Evolutionary conservation across 2,113 vertebrate genomes (phyloP).

Genomic region (Bubalus kerabau): DNA sequence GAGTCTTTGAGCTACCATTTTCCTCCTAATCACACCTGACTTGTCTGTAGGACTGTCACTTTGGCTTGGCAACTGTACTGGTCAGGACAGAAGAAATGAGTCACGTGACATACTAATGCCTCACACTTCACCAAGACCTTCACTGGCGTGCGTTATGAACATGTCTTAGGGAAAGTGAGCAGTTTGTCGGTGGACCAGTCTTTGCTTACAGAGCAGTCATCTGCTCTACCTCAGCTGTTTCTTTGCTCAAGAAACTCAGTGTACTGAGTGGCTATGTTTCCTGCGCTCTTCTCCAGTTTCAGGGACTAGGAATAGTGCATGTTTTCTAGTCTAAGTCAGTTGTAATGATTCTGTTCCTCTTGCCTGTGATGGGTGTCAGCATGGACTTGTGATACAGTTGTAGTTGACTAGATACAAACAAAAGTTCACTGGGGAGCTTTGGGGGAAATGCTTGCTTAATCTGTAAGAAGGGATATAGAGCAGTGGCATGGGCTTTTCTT

Average conservation of each 20-base stretch:
- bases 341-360: not conserved
- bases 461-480: not conserved
- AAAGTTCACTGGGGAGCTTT: not conserved
- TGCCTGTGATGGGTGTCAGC: not conserved
- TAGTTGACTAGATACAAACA: not conserved
- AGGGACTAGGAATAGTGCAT: fast-evolving
- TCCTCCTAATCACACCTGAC: not conserved
- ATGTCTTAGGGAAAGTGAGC: not conserved
- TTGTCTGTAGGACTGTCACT: not conserved
- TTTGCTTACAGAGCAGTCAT: not conserved
- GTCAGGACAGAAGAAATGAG: not conserved
- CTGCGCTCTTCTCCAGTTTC: not conserved
- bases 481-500: not conserved
- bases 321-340: not conserved
- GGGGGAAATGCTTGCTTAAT: not conserved
- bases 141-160: not conserved
- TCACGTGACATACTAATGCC: not conserved
- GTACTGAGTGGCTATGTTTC: not conserved
- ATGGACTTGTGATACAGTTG: not conserved
- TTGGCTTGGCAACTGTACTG: not conserved
- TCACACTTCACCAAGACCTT: not conserved
- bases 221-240: not conserved
- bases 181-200: not conserved
- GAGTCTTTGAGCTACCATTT: not conserved
- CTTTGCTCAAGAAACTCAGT: not conserved